Evolutionary conservation across 2,113 vertebrate genomes (phyloP), one percentile per base, ranked within the genome.

Genomic region (Raja brachyura): DNA sequence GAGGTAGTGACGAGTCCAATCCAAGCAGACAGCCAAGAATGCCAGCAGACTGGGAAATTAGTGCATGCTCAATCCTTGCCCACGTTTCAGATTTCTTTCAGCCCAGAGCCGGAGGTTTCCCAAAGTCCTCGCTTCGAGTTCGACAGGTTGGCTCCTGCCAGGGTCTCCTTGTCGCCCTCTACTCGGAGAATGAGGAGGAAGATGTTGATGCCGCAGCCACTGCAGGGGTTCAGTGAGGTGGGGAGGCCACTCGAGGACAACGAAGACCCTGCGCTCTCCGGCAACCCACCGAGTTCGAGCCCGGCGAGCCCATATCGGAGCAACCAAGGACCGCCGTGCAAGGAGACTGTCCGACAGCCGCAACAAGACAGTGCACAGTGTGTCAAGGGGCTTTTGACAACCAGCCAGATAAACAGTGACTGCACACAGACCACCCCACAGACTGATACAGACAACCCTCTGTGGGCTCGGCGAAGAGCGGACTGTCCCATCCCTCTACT

Each of bases 141-240:
- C 93, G 94, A 98, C 83, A 96, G 96, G 1, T 97, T 98, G 16
- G 97, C 97, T 8, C 96, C 95, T 0, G 96, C 95, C 20, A 96
- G 97, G 86, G 98, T 99, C 95, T 98, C 97, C 68, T 98, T 97
- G 0, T 98, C 97, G 73, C 97, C 97, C 33, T 98, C 97, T 4
- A 88, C 98, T 93, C 97, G 98, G 93, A 96, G 96, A 73, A 95
- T 98, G 93, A 97, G 97, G 94, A 97, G 95, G 68, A 94, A 93
- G 90, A 96, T 95, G n/a, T 70, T 95, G 28, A 94, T 94, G 7
- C 94, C 95, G 14, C 76, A 93, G 0, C 22, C 61, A 11, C 11
- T 39, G 93, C 95, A 93, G 33, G 95, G 96, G 4, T 93, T 93
- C 78, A 93, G 73, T 93, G 95, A 96, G 1, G 48, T 54, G 0